Evolutionary conservation across 2,797 vertebrate species (phyloP).

Genomic region (Ispidina picta): DNA sequence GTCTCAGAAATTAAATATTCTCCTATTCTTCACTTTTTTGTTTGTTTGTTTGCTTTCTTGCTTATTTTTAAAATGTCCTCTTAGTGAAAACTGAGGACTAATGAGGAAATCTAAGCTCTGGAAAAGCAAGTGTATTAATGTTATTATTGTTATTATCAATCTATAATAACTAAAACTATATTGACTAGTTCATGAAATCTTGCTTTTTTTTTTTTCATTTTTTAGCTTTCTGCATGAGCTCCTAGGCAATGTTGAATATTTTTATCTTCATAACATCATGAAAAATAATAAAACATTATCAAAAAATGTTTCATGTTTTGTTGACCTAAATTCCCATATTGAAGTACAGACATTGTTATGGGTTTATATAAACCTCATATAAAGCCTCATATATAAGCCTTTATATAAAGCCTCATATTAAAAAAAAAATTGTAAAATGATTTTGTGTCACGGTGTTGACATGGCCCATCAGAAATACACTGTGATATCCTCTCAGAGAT

Average conservation of each 20-base stretch:
- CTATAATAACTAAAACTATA: background rate
- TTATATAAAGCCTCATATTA: too few relatives aligned
- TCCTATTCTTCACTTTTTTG: background rate
- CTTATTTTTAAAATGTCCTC: rapidly evolving
- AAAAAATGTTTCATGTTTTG: background rate
- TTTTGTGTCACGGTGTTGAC: rapidly evolving
- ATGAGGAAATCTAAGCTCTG: background rate
- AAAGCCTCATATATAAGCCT: too few relatives aligned
- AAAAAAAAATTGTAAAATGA: rapidly evolving
- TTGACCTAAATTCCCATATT: background rate
- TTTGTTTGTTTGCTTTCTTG: background rate
- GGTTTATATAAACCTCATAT: background rate
- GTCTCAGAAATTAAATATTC: background rate
- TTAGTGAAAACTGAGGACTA: background rate
- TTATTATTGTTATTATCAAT: background rate
- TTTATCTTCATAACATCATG: background rate
- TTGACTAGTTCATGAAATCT: background rate
- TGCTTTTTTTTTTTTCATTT: background rate
- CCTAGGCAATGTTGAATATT: background rate
- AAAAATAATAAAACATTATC: background rate
- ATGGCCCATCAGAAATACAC: background rate
- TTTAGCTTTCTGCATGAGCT: background rate
- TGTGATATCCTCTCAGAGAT: background rate
- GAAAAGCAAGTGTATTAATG: background rate
- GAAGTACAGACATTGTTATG: background rate